Evolutionary conservation across 2,113 vertebrate genomes (phyloP), one percentile per base, ranked within the genome.

Genomic region (Baryphthengus martii): DNA sequence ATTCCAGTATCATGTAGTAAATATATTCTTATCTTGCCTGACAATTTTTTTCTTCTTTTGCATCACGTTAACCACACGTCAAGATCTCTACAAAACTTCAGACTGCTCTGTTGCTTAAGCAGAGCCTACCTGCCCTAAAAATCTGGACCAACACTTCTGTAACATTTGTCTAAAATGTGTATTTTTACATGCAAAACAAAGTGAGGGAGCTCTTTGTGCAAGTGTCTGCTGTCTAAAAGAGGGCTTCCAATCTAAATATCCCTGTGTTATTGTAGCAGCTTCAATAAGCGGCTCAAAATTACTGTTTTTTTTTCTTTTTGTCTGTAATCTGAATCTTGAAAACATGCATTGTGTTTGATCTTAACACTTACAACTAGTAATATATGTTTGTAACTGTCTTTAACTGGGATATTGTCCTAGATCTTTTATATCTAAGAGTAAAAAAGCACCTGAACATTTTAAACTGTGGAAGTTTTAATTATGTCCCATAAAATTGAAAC

Each of bases 391-490:
- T 84, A 75, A 78, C 68, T 72, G 39, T 90, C 70, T 95, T 88
- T 95, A 87, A 58, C 76, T 68, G 89, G 86, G 87, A 92, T 77
- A 29, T 49, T 95, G 50, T 95, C 80, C 87, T 28, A 62, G 80
- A 70, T 62, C 68, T 92, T 96, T 93, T 96, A 96, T 97, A 77
- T 94, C 85, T 84, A 90, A 78, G 42, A 96, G 18, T 76, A 70
- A 93, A 85, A 93, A 96, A 96, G 28, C 44, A 90, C 17, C 2
- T 26, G 71, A 96, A 96, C 37, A 47, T 94, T 95, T 97, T 96
- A 97, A 92, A 96, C 84, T 61, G 94, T 88, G 87, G 62, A 87
- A 81, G 80, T 95, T 95, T 96, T 91, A 97, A 94, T 97, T 97
- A 88, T 85, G 90, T 92, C 65, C 90, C 91, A 91, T 93, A 97